Percentiles rank a stretch among this genome's conserved stretches.
These are phyloP conservation scores for Chaetorhynchus papuensis DNA, from an alignment of 2,113 vertebrate genomes.

Conservation along the genomic window DNA sequence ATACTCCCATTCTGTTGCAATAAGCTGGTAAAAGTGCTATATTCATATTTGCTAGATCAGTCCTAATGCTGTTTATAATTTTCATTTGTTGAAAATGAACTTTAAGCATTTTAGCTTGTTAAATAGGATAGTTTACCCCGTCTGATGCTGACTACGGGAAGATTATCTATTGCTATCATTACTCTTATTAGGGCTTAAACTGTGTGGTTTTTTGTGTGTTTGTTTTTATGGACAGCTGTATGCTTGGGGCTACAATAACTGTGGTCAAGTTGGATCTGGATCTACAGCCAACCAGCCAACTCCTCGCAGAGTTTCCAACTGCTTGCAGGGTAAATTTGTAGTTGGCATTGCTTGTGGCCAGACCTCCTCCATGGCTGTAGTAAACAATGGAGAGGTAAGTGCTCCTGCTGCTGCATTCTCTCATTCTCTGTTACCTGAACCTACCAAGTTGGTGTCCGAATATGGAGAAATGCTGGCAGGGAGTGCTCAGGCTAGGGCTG, in stretches of 20 bases:
- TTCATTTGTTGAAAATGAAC: background rate
- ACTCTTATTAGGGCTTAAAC: background rate
- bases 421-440: background rate
- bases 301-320: constrained; percentile 87
- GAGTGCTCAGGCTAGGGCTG: background rate
- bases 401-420: background rate
- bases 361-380: constrained; percentile 90
- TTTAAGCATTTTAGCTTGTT: background rate
- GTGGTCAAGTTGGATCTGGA: constrained; percentile 94
- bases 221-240: constrained; percentile 78
- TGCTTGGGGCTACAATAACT: constrained; percentile 98
- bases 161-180: background rate
- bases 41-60: background rate
- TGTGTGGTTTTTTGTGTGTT: background rate
- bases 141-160: background rate
- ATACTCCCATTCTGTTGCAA: background rate
- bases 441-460: background rate
- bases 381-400: constrained; percentile 93
- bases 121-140: background rate
- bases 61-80: background rate
- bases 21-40: background rate
- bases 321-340: constrained; percentile 85
- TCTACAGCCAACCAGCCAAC: constrained; percentile 93
- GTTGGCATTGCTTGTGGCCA: constrained; percentile 89
- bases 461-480: background rate